Evolutionary conservation across 2,888 invertebrate species (phyloP).

Genomic region (Chesias legatella): DNA sequence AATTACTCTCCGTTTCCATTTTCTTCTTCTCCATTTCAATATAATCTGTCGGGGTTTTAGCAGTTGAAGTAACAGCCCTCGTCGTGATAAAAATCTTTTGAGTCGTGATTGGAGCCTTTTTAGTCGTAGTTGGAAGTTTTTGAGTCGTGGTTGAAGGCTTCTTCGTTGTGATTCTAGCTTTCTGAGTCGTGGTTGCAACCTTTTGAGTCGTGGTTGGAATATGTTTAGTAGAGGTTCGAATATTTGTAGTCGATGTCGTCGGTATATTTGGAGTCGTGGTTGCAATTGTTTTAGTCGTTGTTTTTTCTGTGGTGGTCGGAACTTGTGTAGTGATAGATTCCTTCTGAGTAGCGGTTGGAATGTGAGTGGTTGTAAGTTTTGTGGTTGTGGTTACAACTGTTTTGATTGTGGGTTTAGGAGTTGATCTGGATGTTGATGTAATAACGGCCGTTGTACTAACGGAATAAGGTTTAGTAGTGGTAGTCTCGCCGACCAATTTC

Average conservation of each 20-base stretch:
- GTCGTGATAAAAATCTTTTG: too few species aligned
- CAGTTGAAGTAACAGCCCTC: conserved; percentile 2
- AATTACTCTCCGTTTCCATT: conserved; percentile 8
- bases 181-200: conserved; percentile 1
- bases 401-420: conserved; percentile 21
- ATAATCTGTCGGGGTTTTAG: conserved; percentile 11
- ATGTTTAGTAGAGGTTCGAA: conserved; percentile 19
- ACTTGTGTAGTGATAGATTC: conserved; percentile 22
- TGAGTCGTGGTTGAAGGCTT: conserved; percentile 1
- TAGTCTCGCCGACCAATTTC: conserved; percentile 42
- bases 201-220: conserved; percentile 9
- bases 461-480: conserved; percentile 16
- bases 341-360: conserved; percentile 29
- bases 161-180: conserved; percentile 7
- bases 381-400: conserved; percentile 24
- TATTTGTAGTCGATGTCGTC: conserved; percentile 16
- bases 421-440: conserved; percentile 21
- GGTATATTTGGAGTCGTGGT: conserved; percentile 18
- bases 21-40: conserved; percentile 13
- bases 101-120: too few species aligned
- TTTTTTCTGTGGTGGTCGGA: conserved; percentile 16
- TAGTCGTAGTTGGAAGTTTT: neutral
- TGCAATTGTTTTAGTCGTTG: conserved; percentile 25
- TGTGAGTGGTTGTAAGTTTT: conserved; percentile 18
- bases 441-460: conserved; percentile 23